These are phyloP conservation scores for Pantala flavescens DNA, from an alignment of 1,140 invertebrate species.

Conservation along the genomic window DNA sequence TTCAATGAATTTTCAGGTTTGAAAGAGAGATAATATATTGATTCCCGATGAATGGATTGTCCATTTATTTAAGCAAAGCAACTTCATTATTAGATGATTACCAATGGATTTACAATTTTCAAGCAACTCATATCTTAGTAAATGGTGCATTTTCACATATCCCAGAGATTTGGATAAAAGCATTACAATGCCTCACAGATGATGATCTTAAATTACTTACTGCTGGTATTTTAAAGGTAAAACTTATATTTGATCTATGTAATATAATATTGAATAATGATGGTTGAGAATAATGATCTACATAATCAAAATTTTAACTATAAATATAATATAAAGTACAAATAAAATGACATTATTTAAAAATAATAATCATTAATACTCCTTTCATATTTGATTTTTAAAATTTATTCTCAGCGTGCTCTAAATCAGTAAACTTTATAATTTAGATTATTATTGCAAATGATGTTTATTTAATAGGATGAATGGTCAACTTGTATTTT, in stretches of 20 bases:
- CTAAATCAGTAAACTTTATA: too few species aligned
- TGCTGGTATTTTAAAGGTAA: conserved; percentile 20
- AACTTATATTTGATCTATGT: background rate
- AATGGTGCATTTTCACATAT: conserved; percentile 42
- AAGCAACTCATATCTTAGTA: conserved; percentile 53
- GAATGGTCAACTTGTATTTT: conserved; percentile 28
- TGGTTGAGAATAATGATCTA: too few species aligned
- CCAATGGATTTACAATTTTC: conserved; percentile 52
- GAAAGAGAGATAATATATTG: too few species aligned
- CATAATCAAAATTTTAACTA: too few species aligned
- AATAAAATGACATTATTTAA: too few species aligned
- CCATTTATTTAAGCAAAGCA: conserved; percentile 43
- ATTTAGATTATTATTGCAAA: background rate
- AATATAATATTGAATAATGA: too few species aligned
- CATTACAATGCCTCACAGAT: conserved; percentile 35
- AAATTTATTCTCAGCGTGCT: too few species aligned
- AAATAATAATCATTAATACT: too few species aligned
- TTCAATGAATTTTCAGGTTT: background rate
- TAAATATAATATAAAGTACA: too few species aligned
- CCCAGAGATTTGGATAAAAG: conserved; percentile 39
- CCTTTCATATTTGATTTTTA: too few species aligned
- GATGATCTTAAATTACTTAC: conserved; percentile 38
- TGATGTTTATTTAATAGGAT: conserved; percentile 26
- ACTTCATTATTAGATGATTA: conserved; percentile 46
- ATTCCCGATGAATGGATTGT: background rate